phyloP scores from a whole-genome alignment of 2,888 invertebrate species.

The Pycnomerus fuliginosus region DNA sequence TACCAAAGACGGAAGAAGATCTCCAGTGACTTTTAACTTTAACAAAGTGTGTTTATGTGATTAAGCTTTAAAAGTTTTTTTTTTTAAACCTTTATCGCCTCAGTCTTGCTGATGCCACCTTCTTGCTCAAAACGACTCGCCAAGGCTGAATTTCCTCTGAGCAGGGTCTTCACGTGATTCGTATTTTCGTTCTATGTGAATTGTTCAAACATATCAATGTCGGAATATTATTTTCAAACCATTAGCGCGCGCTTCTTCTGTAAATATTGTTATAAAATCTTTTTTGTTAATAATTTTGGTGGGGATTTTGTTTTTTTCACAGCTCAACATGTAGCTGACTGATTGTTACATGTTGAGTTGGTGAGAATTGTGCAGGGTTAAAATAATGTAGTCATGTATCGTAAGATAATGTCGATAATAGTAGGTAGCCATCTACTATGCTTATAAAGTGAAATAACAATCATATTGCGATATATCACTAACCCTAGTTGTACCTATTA shows the following conservation, averaged over 20 bases:
- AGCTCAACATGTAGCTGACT: conserved; percentile 13
- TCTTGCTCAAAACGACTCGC: conserved; percentile 43
- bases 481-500: conserved; percentile 37
- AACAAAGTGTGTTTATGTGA: conserved; percentile 23
- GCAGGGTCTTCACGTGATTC: conserved; percentile 38
- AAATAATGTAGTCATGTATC: conserved; percentile 37
- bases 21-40: conserved; percentile 45
- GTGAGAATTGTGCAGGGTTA: conserved; percentile 34
- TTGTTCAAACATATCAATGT: conserved; percentile 44
- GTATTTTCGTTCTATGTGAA: conserved; percentile 29
- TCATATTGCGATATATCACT: conserved; percentile 47
- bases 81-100: not conserved
- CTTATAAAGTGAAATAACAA: conserved; percentile 49
- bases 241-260: conserved; percentile 32
- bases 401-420: conserved; percentile 41
- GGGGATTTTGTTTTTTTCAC: conserved; percentile 35
- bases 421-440: conserved; percentile 40
- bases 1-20: conserved; percentile 81
- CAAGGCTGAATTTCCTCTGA: conserved; percentile 36
- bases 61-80: conserved; percentile 15
- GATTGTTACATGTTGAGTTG: conserved; percentile 22
- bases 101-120: conserved; percentile 38
- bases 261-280: conserved; percentile 39
- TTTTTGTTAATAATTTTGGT: conserved; percentile 41
- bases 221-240: conserved; percentile 29